phyloP scores from a whole-genome alignment of 2,113 vertebrate genomes.

The Crotalus tigris region DNA sequence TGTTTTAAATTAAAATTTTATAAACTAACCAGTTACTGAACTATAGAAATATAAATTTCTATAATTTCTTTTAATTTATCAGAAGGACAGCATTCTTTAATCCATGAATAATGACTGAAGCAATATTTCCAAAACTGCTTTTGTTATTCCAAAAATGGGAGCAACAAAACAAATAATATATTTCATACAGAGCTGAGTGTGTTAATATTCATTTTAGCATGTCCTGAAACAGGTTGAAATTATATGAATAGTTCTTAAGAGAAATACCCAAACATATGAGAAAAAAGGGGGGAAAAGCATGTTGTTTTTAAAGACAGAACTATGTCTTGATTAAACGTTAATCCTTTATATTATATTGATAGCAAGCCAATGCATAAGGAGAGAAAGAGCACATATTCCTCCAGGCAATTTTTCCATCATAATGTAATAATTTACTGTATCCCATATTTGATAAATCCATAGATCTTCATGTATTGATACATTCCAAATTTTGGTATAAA shows the following conservation, averaged over 20 bases:
- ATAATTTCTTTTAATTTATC: not conserved
- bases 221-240: not conserved
- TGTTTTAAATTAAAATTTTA: slow-evolving; percentile 32
- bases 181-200: not conserved
- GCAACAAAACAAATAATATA: not conserved
- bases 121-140: not conserved
- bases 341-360: not conserved
- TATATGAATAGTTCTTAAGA: not conserved
- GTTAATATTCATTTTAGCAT: not conserved
- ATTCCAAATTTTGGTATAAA: not conserved
- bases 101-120: not conserved
- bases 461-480: not conserved
- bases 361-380: not conserved
- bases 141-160: not conserved
- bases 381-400: not conserved
- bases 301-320: not conserved
- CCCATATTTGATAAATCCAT: not conserved
- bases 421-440: not conserved
- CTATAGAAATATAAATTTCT: not conserved
- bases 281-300: not conserved
- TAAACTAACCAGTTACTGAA: slow-evolving; percentile 15
- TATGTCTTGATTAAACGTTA: not conserved
- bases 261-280: not conserved
- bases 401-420: not conserved
- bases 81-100: not conserved